Evolutionary conservation across 2,797 vertebrate species (phyloP), one percentile per base, ranked within the genome.

Genomic region (Gobionotothen gibberifrons): DNA sequence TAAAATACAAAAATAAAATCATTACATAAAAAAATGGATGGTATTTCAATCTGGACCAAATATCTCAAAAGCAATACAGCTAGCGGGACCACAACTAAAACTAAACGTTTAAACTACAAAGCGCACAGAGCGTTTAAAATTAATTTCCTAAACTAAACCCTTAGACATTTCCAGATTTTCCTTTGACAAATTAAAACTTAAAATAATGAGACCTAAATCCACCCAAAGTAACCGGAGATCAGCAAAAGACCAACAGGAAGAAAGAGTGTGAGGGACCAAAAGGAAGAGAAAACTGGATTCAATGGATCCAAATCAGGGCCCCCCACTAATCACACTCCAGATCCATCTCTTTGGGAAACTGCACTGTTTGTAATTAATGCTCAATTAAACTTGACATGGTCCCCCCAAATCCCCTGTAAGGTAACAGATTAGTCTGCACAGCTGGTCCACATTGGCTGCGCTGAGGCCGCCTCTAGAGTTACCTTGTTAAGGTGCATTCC

Each of bases 281-380:
- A 17, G 53, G 1, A 36, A 26, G 21, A 61, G 72, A 60, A 59
- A 78, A 47, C 3, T 9, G 17, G 19, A 71, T 42, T 70, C 40
- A 29, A 0, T 59, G 19, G 51, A 69, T 73, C 67, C 54, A 48
- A 79, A 87, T 73, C 79, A 62, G 65, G 68, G 68, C 26, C 74
- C 82, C 72, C 26, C 63, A 44, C 56, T 60, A 89, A 93, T 92
- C 81, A 90, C 47, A 10, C 75, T 61, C 47, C 72, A 78, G 72
- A 71, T 22, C 68, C 49, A 70, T 77, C 57, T 81, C 21, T 19
- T 48, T 60, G 72, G 88, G 84, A 93, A 92, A 91, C 89, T 90
- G 90, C 84, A 46, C 54, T 80, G 84, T 92, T 91, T 92, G 80
- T 90, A 92, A 94, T 94, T 94, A 94, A 93, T 87, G 90, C 84